These are phyloP conservation scores for Pyrgus malvae DNA, from an alignment of 2,888 invertebrate genomes.

Conservation along the genomic window DNA sequence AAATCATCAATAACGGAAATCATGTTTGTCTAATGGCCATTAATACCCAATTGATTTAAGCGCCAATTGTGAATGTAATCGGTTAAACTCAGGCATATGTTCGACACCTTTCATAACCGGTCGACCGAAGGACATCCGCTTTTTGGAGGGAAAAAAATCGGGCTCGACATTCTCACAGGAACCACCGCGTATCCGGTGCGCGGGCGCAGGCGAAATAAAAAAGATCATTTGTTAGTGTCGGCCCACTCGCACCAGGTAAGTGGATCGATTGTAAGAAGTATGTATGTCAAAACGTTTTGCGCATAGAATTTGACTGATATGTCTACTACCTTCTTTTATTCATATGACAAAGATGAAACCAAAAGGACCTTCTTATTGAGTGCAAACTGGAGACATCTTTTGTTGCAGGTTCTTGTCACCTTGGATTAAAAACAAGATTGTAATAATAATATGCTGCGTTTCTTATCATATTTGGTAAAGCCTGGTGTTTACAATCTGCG, in stretches of 20 bases:
- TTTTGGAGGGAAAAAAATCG: constrained; percentile 73
- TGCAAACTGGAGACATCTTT: too few species aligned
- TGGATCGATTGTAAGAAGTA: constrained; percentile 7
- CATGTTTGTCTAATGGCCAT: constrained; percentile 15
- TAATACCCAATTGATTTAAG: constrained; percentile 36
- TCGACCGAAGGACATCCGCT: constrained; percentile 80
- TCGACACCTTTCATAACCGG: constrained; percentile 82
- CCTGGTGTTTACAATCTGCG: too few species aligned
- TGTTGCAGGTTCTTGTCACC: too few species aligned
- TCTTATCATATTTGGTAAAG: too few species aligned
- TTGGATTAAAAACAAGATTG: too few species aligned
- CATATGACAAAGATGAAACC: too few species aligned
- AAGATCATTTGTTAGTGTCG: constrained; percentile 74
- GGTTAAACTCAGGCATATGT: constrained; percentile 72
- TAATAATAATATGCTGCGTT: too few species aligned
- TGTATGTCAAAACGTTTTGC: background rate
- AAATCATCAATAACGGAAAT: background rate
- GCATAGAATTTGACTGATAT: too few species aligned
- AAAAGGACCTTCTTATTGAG: too few species aligned
- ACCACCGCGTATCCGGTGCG: constrained; percentile 77
- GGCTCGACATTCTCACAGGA: constrained; percentile 80
- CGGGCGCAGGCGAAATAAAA: constrained; percentile 67
- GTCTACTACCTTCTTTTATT: too few species aligned
- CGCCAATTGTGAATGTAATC: constrained; percentile 51
- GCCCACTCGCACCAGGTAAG: constrained; percentile 58